Conservation (phyloP, 2,888 invertebrate genomes). For the Zygogramma bicolorata region DNA sequence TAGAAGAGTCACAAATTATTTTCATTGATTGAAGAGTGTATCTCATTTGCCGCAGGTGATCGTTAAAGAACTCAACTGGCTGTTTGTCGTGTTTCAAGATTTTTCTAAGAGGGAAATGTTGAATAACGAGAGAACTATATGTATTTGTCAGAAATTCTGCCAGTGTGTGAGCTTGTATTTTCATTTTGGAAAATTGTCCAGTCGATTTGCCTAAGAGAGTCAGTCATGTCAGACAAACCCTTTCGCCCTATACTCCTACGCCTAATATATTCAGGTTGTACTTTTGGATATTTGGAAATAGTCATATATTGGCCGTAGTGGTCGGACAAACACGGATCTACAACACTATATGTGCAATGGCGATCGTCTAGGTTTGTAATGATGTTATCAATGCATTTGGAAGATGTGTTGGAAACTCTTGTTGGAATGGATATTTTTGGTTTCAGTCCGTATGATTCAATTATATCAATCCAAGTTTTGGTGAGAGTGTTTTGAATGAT, state of each 20-base stretch:
- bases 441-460: background rate
- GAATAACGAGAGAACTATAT: background rate
- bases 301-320: background rate
- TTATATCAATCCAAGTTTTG: background rate
- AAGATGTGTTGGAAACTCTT: slow-evolving; percentile 1
- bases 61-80: background rate
- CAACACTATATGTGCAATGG: background rate
- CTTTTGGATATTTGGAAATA: background rate
- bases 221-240: too few species aligned
- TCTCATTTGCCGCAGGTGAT: background rate
- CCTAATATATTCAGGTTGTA: background rate
- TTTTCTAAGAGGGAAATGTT: background rate
- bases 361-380: background rate
- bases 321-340: too few species aligned
- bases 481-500: background rate
- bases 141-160: slow-evolving; percentile 3
- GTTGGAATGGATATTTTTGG: background rate
- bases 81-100: background rate
- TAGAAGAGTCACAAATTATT: too few species aligned
- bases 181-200: too few species aligned
- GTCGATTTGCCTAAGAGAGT: too few species aligned
- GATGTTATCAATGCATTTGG: slow-evolving; percentile 2
- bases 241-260: too few species aligned
- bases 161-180: background rate
- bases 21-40: too few species aligned